A percentile compares a stretch with the other conserved stretches of the same genome.
Conservation (phyloP, 2,113 vertebrate species). For the Xenus cinereus region DNA sequence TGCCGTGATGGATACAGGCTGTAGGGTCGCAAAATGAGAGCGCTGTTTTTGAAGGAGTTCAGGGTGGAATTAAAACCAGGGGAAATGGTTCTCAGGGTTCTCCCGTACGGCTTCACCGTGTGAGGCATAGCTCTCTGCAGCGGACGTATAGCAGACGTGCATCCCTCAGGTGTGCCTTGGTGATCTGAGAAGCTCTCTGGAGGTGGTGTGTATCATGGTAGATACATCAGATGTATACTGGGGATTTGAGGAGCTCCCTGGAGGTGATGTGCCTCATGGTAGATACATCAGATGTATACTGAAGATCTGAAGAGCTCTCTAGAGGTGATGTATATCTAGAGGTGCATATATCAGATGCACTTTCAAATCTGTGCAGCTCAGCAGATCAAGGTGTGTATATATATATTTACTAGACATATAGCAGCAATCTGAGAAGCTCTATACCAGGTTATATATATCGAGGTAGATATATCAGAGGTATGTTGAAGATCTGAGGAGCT, state of each 20-base stretch:
- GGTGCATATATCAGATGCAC: not conserved
- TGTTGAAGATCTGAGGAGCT: not conserved
- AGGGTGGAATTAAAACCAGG: not conserved
- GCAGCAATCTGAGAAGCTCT: not conserved
- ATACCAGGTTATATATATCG: accelerated
- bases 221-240: not conserved
- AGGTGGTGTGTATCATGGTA: accelerated
- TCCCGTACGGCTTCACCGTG: accelerated
- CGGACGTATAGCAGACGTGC: accelerated
- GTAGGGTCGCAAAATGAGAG: accelerated
- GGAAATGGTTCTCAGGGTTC: accelerated
- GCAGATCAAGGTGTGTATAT: not conserved
- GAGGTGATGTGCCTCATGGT: not conserved
- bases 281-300: not conserved
- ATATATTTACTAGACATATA: accelerated
- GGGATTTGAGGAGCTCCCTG: not conserved
- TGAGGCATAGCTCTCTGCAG: accelerated
- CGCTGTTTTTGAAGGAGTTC: not conserved
- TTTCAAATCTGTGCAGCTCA: not conserved
- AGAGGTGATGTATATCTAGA: not conserved
- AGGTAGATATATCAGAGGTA: not conserved
- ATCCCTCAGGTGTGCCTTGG: not conserved
- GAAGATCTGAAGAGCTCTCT: not conserved
- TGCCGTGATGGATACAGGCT: accelerated
- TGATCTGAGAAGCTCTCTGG: not conserved